phyloP scores from a whole-genome alignment of 2,113 vertebrate species.

The Cochlearius cochlearius region DNA sequence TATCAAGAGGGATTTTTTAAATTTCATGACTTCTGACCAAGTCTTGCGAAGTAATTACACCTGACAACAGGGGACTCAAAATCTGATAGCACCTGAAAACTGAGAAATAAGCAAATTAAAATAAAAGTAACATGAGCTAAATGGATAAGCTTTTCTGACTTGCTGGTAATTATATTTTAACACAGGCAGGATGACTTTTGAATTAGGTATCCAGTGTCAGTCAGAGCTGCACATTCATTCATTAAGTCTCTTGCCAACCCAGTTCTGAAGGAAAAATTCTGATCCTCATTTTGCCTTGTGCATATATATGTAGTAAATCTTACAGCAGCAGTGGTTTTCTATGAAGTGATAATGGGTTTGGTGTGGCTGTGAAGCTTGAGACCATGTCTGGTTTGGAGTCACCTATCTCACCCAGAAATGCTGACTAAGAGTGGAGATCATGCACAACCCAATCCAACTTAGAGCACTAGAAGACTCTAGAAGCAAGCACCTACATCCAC shows the following conservation, averaged over 20 bases:
- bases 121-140: not conserved
- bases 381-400: not conserved
- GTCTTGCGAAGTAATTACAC: conserved; percentile 14
- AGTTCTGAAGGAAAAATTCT: not conserved
- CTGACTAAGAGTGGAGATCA: not conserved
- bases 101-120: not conserved
- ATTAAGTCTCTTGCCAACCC: not conserved
- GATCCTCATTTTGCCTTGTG: not conserved
- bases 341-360: not conserved
- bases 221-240: not conserved
- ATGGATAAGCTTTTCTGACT: not conserved
- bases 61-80: not conserved
- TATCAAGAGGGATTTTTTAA: conserved; percentile 11
- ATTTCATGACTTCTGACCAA: not conserved
- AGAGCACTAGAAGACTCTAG: not conserved
- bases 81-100: not conserved
- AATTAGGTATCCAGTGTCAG: not conserved
- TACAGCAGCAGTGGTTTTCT: not conserved
- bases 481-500: not conserved
- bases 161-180: not conserved
- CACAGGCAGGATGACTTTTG: not conserved
- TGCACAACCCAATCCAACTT: not conserved
- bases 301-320: not conserved
- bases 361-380: not conserved
- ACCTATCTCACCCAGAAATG: not conserved